Evolutionary conservation across 2,113 vertebrate species (phyloP), one percentile per base, ranked within the genome.

Genomic region (Rafetus swinhoei): DNA sequence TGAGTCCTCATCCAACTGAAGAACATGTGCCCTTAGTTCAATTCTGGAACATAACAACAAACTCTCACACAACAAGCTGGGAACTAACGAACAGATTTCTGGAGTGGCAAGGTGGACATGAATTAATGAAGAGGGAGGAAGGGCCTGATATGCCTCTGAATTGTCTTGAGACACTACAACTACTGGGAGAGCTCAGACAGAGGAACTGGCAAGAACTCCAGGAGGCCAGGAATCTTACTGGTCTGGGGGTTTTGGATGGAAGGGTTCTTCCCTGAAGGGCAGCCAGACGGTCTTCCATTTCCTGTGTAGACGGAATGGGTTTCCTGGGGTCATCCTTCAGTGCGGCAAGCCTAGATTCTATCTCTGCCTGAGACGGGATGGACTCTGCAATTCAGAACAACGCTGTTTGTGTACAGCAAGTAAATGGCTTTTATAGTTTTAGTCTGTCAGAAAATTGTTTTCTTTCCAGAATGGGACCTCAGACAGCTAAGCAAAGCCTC

Each of bases 201-300:
- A 77, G 10, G 7, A 77, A 50, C 39, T 45, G 72, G 12, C 92
- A 24, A 9, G 0, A 60, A 79, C 93, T 94, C 24, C 69, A 45
- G 88, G 82, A 8, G 32, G 87, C 15, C 69, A 45, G 79, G 83
- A 35, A 92, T 86, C 97, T 99, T 97, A 99, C 99, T 85, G 96
- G 97, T 92, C 93, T 98, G 50, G 96, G 93, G 85, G 97, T 95
- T 97, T 98, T 97, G 50, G 98, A 98, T 89, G 98, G 98, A 65
- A 89, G 97, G 25, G 89, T 86, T 92, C 97, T 98, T 79, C 98
- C 99, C 93, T 98, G 98, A 69, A 99, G 94, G 29, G 93, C 96
- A 54, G 99, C 99, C 95, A 99, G 97, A 1, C 99, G 99, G 74
- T 98, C 98, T 95, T 99, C 99, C 98, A 99, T 99, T 76, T 99